Evolutionary conservation across 2,113 vertebrate species (phyloP), one percentile per base, ranked within the genome.

Genomic region (Syngnathus scovelli): DNA sequence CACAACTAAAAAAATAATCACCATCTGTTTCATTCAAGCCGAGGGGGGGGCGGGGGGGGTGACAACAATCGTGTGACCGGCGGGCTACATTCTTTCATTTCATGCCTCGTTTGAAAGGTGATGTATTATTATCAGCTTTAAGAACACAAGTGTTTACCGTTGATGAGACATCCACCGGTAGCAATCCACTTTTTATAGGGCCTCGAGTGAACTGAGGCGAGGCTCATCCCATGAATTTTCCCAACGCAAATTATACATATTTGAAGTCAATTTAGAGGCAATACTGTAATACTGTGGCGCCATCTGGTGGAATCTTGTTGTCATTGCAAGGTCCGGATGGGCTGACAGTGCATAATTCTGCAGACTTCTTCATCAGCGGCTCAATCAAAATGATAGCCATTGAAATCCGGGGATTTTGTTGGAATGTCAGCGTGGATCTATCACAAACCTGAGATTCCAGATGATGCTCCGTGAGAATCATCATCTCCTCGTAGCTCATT

Each of bases 401-500:
- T 12, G 7, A n/a, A 61, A 21, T 41, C 41, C 41, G 1, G 10
- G 10, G 9, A 23, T 55, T 55, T 11, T 4, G 2, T n/a, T 55
- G n/a, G 21, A 74, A 78, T 72, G 55, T 77, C 71, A 78, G 27
- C 18, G 52, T 3, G 12, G 49, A 15, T 61, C 21, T 51, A 71
- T 67, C 70, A 66, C 23, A 59, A 70, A 77, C 95, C 93, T 96
- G 95, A 0, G 94, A 95, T 85, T 98, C 95, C 68, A 98, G 88
- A 80, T 95, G 95, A 49, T 95, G 94, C 80, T 98, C 95, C 3
- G 95, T 95, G 69, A 96, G 91, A 10, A 93, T 94, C 95, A 98
- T 98, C 95, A 98, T 98, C 84, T 98, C 95, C 62, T 96, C 95
- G 0, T 96, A 98, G 68, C 90, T 95, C 93, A 98, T 94, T 87